Percentiles rank a stretch among this genome's conserved stretches.
Conservation (phyloP, 2,888 invertebrate species). For the Amphipyra berbera region DNA sequence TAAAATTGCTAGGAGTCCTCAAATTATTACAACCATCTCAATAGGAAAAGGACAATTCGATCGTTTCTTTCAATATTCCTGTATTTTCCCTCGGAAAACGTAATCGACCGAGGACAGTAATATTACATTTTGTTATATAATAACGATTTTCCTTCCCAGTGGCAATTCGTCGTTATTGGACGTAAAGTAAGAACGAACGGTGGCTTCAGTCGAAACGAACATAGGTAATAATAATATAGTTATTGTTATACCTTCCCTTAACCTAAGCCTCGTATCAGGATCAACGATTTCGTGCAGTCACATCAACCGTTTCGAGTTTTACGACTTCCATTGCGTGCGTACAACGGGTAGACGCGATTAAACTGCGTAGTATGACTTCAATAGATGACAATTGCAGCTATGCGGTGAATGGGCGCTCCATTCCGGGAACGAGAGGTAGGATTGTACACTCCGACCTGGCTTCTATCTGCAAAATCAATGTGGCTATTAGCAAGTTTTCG, state of each 20-base stretch:
- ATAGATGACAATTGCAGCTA: conserved; percentile 64
- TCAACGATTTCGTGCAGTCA: conserved; percentile 50
- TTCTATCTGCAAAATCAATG: conserved; percentile 90
- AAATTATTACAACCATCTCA: conserved; percentile 74
- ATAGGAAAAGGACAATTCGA: conserved; percentile 76
- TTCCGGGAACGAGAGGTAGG: conserved; percentile 77
- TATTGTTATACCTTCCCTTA: conserved; percentile 82
- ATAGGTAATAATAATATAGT: conserved; percentile 84
- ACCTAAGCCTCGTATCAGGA: conserved; percentile 67
- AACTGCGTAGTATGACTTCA: conserved; percentile 55
- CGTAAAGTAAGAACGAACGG: conserved; percentile 79
- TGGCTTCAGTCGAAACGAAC: conserved; percentile 79
- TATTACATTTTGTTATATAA: conserved; percentile 79
- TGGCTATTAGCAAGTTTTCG: conserved; percentile 89
- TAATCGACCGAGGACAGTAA: conserved; percentile 77
- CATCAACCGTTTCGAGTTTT: conserved; percentile 56
- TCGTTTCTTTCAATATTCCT: conserved; percentile 77
- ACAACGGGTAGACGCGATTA: conserved; percentile 48
- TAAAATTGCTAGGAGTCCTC: conserved; percentile 71
- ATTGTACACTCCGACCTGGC: conserved; percentile 87
- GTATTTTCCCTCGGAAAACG: conserved; percentile 75
- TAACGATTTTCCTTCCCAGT: conserved; percentile 81
- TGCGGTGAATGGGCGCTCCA: conserved; percentile 62
- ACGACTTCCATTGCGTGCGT: conserved; percentile 70
- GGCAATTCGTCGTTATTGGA: conserved; percentile 83